A percentile compares a stretch with the other conserved stretches of the same genome.
These are phyloP conservation scores for Sitobion miscanthi DNA, from an alignment of 1,140 invertebrate genomes.

Conservation along the genomic window DNA sequence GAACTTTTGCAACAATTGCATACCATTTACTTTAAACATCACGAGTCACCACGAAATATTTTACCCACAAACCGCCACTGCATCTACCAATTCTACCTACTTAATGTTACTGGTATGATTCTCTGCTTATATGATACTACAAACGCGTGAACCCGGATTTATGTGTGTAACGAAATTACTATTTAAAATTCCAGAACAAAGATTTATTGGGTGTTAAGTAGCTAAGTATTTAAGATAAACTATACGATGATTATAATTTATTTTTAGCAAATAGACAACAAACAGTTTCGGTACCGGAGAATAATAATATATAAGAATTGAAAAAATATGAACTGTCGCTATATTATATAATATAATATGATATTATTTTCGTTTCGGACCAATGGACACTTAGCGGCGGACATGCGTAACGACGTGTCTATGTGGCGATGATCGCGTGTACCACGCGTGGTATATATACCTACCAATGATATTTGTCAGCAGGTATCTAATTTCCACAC, in stretches of 20 bases:
- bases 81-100: not conserved
- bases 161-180: not conserved
- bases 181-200: not conserved
- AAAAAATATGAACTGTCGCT: not conserved
- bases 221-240: not conserved
- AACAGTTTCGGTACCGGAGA: not conserved
- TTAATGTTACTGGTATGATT: not conserved
- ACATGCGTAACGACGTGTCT: not conserved
- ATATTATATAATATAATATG: not conserved
- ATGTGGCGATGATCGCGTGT: not conserved
- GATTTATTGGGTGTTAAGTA: not conserved
- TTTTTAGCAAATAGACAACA: not conserved
- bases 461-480: not conserved
- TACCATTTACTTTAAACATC: too few species aligned
- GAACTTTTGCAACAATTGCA: too few species aligned
- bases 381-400: not conserved
- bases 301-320: not conserved
- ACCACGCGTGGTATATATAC: not conserved
- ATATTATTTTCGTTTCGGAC: slow-evolving; percentile 16
- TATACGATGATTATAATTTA: not conserved
- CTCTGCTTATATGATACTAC: not conserved
- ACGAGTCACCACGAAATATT: too few species aligned
- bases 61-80: too few species aligned
- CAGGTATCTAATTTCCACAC: not conserved
- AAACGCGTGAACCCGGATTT: not conserved